Conservation (phyloP, 1,140 invertebrate genomes). For the Leptopilina boulardi region DNA sequence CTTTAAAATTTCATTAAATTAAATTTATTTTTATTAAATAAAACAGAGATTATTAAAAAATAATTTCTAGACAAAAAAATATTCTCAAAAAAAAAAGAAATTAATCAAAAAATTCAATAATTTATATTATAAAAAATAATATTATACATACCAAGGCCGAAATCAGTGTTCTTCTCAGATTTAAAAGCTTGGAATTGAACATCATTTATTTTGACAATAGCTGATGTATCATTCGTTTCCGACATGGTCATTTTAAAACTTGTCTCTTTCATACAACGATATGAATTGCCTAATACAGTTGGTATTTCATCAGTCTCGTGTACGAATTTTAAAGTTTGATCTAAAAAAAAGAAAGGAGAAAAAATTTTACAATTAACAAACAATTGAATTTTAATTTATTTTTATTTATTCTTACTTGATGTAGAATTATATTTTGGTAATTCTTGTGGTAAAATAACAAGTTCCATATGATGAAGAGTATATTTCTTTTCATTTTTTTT, state of each 20-base stretch:
- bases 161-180: slow-evolving; percentile 68
- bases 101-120: slow-evolving; percentile 24
- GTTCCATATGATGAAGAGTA: slow-evolving; percentile 57
- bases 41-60: no score
- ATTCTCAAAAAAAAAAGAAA: slow-evolving; percentile 28
- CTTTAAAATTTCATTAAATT: no score
- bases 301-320: slow-evolving; percentile 74
- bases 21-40: no score
- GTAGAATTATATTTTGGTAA: slow-evolving; percentile 47
- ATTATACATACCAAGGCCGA: slow-evolving; percentile 77
- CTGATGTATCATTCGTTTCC: slow-evolving; percentile 67
- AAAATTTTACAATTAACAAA: slow-evolving; percentile 35
- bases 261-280: slow-evolving; percentile 80
- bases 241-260: slow-evolving; percentile 75
- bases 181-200: slow-evolving; percentile 86
- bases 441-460: slow-evolving; percentile 47
- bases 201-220: slow-evolving; percentile 75
- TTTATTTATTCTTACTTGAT: neutral
- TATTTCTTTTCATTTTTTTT: slow-evolving; percentile 69
- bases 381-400: slow-evolving; percentile 24
- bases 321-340: slow-evolving; percentile 72
- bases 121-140: slow-evolving; percentile 25
- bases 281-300: slow-evolving; percentile 80
- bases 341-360: slow-evolving; percentile 60
- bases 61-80: no score